A percentile compares a stretch with the other conserved stretches of the same genome.
phyloP scores from a whole-genome alignment of 2,888 invertebrate species.

The Plagiodera versicolora region DNA sequence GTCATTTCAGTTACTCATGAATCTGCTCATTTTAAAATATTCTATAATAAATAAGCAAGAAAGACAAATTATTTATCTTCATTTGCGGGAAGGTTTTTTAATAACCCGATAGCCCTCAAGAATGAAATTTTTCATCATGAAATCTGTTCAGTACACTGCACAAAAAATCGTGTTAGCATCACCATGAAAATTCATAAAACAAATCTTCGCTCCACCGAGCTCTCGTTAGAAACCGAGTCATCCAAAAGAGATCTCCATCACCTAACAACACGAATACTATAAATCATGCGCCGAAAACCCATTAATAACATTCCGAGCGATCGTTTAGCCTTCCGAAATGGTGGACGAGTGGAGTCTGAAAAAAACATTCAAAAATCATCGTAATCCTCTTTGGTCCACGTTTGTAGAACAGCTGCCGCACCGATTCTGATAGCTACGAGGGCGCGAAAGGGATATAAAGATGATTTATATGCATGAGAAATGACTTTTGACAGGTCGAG shows the following conservation, averaged over 20 bases:
- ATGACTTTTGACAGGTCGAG: conserved; percentile 32
- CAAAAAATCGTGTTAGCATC: neutral
- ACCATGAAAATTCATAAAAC: neutral
- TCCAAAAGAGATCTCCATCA: conserved; percentile 5
- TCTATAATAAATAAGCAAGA: too few relatives aligned
- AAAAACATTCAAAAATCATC: conserved; percentile 16
- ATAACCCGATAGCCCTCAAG: too few relatives aligned
- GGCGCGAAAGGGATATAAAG: conserved; percentile 30
- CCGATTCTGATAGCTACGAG: conserved; percentile 26
- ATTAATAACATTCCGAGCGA: conserved; percentile 23
- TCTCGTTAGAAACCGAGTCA: conserved; percentile 1
- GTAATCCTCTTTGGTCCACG: conserved; percentile 16
- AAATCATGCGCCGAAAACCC: conserved; percentile 21
- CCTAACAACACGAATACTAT: conserved; percentile 15
- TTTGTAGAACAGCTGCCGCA: conserved; percentile 16
- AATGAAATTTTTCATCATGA: too few relatives aligned
- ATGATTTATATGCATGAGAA: conserved; percentile 28
- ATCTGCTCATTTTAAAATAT: too few relatives aligned
- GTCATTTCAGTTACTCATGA: too few relatives aligned
- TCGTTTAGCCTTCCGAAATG: conserved; percentile 12
- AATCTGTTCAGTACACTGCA: neutral
- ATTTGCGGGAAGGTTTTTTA: too few relatives aligned
- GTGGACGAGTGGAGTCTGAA: conserved; percentile 17
- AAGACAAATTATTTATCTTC: too few relatives aligned
- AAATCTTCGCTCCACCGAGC: neutral